Evolutionary conservation across 2,797 vertebrate genomes (phyloP).

Genomic region (Takifugu ocellatus): DNA sequence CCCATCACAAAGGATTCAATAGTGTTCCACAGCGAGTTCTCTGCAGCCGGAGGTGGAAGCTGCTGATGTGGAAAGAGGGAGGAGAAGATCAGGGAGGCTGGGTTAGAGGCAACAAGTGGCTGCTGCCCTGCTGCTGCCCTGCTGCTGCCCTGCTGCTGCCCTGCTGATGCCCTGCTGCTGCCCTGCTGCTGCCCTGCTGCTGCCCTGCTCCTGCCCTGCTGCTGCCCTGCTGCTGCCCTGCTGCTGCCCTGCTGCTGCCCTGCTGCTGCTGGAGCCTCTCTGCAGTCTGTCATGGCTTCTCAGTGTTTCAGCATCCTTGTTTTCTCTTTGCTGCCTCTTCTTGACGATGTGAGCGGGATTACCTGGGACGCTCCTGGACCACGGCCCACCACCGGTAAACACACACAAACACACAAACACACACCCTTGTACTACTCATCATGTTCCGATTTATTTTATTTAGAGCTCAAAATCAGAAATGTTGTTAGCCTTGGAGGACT

Average conservation of each 20-base stretch:
- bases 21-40: too few relatives aligned
- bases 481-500: too few relatives aligned
- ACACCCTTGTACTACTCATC: too few relatives aligned
- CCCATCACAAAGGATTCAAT: too few relatives aligned
- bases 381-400: constrained; percentile 56
- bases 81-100: constrained; percentile 23
- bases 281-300: constrained; percentile 11
- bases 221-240: not conserved
- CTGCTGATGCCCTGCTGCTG: too few relatives aligned
- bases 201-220: too few relatives aligned
- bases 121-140: not conserved
- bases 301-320: constrained; percentile 30
- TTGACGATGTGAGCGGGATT: constrained; percentile 36
- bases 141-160: too few relatives aligned
- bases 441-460: too few relatives aligned
- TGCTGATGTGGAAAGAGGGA: constrained; percentile 14
- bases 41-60: constrained; percentile 2
- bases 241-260: not conserved
- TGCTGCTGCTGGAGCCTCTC: constrained; percentile 12
- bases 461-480: too few relatives aligned
- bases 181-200: too few relatives aligned
- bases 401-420: too few relatives aligned
- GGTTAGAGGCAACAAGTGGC: constrained; percentile 8
- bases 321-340: constrained; percentile 22
- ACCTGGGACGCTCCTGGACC: constrained; percentile 14